phyloP scores from a whole-genome alignment of 2,113 vertebrate genomes.

The Psammodynastes pulverulentus region DNA sequence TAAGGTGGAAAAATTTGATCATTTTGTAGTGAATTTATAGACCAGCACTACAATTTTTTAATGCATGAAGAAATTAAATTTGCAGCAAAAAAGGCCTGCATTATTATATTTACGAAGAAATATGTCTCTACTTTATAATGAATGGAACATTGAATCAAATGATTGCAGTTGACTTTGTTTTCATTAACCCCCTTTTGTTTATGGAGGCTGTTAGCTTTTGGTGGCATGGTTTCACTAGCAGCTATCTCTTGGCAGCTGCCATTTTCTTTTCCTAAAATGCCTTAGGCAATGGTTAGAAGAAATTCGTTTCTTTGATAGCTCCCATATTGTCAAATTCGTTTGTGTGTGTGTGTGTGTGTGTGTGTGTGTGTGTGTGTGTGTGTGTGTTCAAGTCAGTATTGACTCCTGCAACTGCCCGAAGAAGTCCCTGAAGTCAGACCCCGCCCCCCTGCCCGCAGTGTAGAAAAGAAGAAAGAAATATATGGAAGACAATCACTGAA shows the following conservation, averaged over 20 bases:
- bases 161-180: neutral
- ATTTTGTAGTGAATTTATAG: conserved; percentile 8
- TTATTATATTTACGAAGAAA: conserved; percentile 10
- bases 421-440: neutral
- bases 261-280: neutral
- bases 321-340: neutral
- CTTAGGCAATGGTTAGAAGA: neutral
- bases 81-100: conserved; percentile 9
- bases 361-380: too few species aligned
- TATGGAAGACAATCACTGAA: neutral
- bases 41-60: neutral
- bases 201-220: neutral
- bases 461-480: neutral
- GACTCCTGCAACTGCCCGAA: neutral
- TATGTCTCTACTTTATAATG: neutral
- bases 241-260: neutral
- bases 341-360: neutral
- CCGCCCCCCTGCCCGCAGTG: neutral
- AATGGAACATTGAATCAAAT: neutral
- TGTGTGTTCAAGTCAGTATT: neutral
- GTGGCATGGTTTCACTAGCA: neutral
- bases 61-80: neutral
- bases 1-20: neutral
- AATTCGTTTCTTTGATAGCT: neutral
- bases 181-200: neutral